Evolutionary conservation across 2,888 invertebrate species (phyloP).

Genomic region (Cerceris ruficornis): DNA sequence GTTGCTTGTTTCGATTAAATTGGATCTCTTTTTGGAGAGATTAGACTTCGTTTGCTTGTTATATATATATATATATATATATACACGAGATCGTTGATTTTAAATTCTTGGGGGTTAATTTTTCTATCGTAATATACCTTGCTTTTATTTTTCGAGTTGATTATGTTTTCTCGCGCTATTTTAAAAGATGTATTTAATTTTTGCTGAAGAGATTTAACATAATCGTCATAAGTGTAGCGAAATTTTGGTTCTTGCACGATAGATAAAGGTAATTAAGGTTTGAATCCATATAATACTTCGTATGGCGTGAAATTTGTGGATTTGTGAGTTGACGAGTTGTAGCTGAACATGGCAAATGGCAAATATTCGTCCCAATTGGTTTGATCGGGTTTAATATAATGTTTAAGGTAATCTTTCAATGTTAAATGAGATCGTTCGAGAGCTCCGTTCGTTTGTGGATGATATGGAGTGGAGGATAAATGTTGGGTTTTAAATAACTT

Average conservation of each 20-base stretch:
- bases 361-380: constrained; percentile 62
- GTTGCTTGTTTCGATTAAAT: background rate
- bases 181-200: constrained; percentile 20
- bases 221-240: constrained; percentile 10
- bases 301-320: background rate
- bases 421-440: constrained; percentile 54
- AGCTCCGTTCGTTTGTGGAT: constrained; percentile 2
- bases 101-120: constrained; percentile 1
- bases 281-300: constrained; percentile 11
- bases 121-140: constrained; percentile 18
- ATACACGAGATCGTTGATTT: constrained; percentile 5
- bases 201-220: constrained; percentile 5
- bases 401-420: constrained; percentile 50
- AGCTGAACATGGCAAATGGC: constrained; percentile 43
- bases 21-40: constrained; percentile 2
- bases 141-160: constrained; percentile 1
- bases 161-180: constrained; percentile 7
- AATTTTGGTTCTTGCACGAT: background rate
- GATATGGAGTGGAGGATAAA: constrained; percentile 3
- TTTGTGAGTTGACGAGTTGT: constrained; percentile 6
- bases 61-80: constrained; percentile 10
- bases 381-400: constrained; percentile 50
- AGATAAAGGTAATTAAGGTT: constrained; percentile 12
- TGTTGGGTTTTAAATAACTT: constrained; percentile 15
- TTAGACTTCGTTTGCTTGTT: background rate